Evolutionary conservation across 2,888 invertebrate genomes (phyloP).

Genomic region (Agrypnus murinus): DNA sequence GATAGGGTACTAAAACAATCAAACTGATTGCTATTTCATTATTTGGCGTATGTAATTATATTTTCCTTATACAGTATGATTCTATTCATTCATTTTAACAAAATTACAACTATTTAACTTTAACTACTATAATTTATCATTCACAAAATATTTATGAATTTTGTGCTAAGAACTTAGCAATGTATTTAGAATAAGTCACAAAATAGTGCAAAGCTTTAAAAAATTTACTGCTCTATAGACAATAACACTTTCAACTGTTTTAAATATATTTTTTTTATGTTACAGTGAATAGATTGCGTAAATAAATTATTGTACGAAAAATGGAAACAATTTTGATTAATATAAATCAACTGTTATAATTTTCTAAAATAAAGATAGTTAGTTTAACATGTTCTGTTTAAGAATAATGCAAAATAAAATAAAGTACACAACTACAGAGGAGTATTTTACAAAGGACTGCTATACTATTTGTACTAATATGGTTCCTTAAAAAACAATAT

Average conservation of each 20-base stretch:
- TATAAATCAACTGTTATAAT: no score
- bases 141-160: slow-evolving; percentile 14
- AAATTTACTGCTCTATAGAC: slow-evolving; percentile 10
- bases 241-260: slow-evolving; percentile 14
- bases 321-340: no score
- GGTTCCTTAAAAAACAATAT: neutral
- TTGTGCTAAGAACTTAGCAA: neutral
- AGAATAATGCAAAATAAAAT: no score
- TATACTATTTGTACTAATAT: slow-evolving; percentile 6
- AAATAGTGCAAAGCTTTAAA: slow-evolving; percentile 22
- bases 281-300: neutral
- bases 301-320: neutral
- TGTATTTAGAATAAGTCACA: slow-evolving; percentile 12
- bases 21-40: no score
- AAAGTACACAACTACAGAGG: no score
- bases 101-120: slow-evolving; percentile 21
- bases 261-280: neutral
- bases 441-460: neutral
- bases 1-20: no score
- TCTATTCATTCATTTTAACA: slow-evolving; percentile 21
- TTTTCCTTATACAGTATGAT: neutral
- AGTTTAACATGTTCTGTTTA: no score
- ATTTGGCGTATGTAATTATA: slow-evolving; percentile 20
- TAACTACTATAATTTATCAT: slow-evolving; percentile 13
- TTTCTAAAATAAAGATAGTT: no score